Evolutionary conservation across 2,113 vertebrate species (phyloP).

Genomic region (Salminus brasiliensis): DNA sequence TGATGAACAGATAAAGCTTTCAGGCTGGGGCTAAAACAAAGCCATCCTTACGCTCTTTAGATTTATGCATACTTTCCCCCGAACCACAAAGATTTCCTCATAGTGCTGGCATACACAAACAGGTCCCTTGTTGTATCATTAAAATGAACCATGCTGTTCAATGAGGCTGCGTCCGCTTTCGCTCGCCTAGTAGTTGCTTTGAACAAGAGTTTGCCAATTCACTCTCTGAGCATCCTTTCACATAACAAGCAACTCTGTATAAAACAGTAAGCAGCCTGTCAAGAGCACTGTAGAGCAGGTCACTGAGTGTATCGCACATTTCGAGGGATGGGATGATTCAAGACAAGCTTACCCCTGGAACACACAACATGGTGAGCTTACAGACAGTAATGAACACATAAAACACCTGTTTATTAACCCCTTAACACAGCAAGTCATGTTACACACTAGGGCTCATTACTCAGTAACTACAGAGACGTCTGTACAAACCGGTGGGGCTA

Average conservation of each 20-base stretch:
- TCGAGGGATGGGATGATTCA: background rate
- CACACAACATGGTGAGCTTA: background rate
- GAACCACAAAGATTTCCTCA: slow-evolving; percentile 11
- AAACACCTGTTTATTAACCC: background rate
- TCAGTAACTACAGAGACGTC: too few species aligned
- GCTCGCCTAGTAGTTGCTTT: background rate
- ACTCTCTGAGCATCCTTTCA: background rate
- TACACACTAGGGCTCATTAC: too few species aligned
- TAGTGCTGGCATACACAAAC: slow-evolving; percentile 10
- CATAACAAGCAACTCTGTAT: background rate
- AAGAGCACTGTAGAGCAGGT: background rate
- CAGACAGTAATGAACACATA: background rate
- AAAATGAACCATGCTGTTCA: slow-evolving; percentile 67
- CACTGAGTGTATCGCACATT: background rate
- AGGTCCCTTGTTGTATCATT: slow-evolving; percentile 70
- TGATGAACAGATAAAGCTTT: slow-evolving; percentile 16
- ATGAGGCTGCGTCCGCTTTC: slow-evolving; percentile 51
- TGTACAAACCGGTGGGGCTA: too few species aligned
- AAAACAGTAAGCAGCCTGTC: slow-evolving; percentile 1
- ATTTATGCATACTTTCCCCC: background rate
- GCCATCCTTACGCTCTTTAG: background rate
- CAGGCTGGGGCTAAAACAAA: background rate
- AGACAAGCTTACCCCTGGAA: background rate
- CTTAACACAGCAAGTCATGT: too few species aligned
- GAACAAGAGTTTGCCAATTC: background rate